These are phyloP conservation scores for Platycheirus rosarum DNA, from an alignment of 2,888 invertebrate genomes.

Conservation along the genomic window DNA sequence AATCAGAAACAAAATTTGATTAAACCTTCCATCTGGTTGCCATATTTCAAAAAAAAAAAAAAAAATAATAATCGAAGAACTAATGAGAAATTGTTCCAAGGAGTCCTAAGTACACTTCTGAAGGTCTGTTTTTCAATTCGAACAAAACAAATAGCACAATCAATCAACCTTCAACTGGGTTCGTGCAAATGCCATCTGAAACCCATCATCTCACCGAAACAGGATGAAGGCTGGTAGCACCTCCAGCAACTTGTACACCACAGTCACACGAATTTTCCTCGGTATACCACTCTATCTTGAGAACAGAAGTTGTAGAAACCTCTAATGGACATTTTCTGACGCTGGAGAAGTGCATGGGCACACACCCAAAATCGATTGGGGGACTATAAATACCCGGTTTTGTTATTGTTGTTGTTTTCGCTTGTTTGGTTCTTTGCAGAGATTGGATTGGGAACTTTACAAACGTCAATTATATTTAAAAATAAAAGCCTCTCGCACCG, in stretches of 20 bases:
- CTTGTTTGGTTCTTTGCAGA: constrained; percentile 51
- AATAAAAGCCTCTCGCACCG: constrained; percentile 60
- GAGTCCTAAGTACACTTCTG: not conserved
- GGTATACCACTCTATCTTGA: not conserved
- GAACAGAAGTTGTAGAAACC: constrained; percentile 21
- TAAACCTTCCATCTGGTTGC: not conserved
- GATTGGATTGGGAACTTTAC: constrained; percentile 54
- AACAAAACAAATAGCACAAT: constrained; percentile 55
- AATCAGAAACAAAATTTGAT: not conserved
- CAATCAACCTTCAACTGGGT: constrained; percentile 68
- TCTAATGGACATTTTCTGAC: constrained; percentile 29
- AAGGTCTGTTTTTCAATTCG: constrained; percentile 55
- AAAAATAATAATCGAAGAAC: too few relatives aligned
- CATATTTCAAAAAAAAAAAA: too few relatives aligned
- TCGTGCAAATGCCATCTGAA: constrained; percentile 56
- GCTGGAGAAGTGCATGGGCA: constrained; percentile 4
- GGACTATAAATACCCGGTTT: constrained; percentile 40
- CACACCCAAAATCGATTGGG: constrained; percentile 53
- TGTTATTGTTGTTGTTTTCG: constrained; percentile 23
- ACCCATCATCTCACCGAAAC: constrained; percentile 1
- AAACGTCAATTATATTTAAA: constrained; percentile 69
- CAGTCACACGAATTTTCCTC: too few relatives aligned
- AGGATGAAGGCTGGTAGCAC: too few relatives aligned
- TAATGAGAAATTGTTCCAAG: constrained; percentile 27
- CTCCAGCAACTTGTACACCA: too few relatives aligned